Conservation (phyloP, 1,140 invertebrate species). For the Nasonia longicornis region DNA sequence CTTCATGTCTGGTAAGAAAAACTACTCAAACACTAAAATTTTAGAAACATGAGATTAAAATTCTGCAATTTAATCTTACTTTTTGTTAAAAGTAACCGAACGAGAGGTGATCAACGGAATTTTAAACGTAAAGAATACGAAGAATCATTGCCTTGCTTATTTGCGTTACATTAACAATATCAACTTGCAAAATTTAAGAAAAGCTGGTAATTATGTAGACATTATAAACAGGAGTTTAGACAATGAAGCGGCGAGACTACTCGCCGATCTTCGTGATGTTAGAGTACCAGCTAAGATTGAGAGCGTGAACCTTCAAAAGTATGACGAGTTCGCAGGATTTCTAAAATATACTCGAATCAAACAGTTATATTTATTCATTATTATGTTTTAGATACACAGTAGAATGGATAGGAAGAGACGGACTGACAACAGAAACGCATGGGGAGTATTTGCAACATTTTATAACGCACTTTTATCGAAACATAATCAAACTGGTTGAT, state of each 20-base stretch:
- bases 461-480: conserved; percentile 94
- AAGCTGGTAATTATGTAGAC: conserved; percentile 94
- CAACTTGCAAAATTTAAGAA: conserved; percentile 93
- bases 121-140: conserved; percentile 93
- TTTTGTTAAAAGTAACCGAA: conserved; percentile 86
- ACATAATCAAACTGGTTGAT: conserved; percentile 92
- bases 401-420: conserved; percentile 97
- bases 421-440: conserved; percentile 92
- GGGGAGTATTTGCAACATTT: conserved; percentile 96
- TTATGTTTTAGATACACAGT: conserved; percentile 84
- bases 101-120: conserved; percentile 96
- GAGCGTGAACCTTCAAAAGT: conserved; percentile 89
- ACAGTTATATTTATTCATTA: not conserved
- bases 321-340: not conserved
- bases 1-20: conserved; percentile 92
- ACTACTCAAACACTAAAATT: not conserved
- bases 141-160: conserved; percentile 96
- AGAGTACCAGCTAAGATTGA: conserved; percentile 89
- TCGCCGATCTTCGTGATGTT: conserved; percentile 91
- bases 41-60: not conserved
- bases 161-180: conserved; percentile 98
- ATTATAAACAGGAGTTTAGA: conserved; percentile 94
- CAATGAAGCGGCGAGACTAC: conserved; percentile 90
- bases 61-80: not conserved
- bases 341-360: not conserved